Percentiles rank a stretch among this genome's conserved stretches.
These are phyloP conservation scores for Platanista minor DNA, from an alignment of 2,113 vertebrate species.

Conservation along the genomic window DNA sequence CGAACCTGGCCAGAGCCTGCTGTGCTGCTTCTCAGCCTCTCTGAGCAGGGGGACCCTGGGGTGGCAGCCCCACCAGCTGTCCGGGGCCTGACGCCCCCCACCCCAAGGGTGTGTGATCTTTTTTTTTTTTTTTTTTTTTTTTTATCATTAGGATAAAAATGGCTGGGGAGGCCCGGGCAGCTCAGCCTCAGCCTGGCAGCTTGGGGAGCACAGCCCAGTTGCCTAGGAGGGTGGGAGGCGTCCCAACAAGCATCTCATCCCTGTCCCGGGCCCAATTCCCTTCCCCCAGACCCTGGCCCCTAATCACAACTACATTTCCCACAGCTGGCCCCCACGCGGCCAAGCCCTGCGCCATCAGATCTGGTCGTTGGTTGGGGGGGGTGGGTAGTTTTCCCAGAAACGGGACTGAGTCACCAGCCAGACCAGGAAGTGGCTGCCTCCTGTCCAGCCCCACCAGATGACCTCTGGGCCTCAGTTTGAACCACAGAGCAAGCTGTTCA, in stretches of 20 bases:
- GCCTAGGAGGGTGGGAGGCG: accelerated
- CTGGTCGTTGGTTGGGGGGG: accelerated
- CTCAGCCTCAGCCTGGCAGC: not conserved
- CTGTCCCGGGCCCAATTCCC: accelerated
- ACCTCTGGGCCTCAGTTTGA: not conserved
- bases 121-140: too few relatives aligned
- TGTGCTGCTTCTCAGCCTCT: not conserved
- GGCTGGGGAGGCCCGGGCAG: not conserved
- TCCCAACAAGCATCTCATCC: accelerated
- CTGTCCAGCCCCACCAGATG: not conserved
- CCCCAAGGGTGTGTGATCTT: accelerated
- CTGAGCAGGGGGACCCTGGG: accelerated
- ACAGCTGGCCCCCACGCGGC: not conserved
- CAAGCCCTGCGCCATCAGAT: not conserved
- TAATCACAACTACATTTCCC: not conserved
- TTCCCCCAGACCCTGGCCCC: not conserved
- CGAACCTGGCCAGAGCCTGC: not conserved
- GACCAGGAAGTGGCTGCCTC: slow-evolving; percentile 44
- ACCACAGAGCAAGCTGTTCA: not conserved
- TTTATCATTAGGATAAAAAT: not conserved
- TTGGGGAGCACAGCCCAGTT: not conserved
- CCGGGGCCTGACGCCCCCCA: accelerated
- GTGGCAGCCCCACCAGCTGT: accelerated
- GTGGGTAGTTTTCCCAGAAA: slow-evolving; percentile 43
- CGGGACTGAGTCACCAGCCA: not conserved